Evolutionary conservation across 2,888 invertebrate genomes (phyloP).

Genomic region (Norana najaformis): DNA sequence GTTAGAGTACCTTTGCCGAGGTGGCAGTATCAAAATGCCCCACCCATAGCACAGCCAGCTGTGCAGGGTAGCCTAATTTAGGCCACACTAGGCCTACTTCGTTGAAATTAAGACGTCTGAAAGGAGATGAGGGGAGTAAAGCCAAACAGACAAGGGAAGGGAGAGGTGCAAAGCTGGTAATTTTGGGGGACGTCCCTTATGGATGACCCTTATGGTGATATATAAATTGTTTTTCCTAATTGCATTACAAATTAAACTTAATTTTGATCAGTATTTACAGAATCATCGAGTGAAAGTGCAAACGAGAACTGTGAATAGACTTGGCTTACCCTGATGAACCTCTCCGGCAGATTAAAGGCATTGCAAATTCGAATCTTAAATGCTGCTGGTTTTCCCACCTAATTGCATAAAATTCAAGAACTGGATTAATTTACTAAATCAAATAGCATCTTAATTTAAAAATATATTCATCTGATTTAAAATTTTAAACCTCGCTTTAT

Average conservation of each 20-base stretch:
- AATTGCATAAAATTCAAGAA: slow-evolving; percentile 25
- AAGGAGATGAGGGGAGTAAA: no score
- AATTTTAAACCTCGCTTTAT: no score
- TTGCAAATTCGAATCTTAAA: slow-evolving; percentile 44
- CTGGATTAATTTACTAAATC: not conserved
- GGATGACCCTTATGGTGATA: not conserved
- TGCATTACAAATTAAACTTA: not conserved
- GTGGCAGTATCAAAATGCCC: no score
- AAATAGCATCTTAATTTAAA: not conserved
- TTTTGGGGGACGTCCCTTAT: no score
- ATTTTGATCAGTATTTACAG: not conserved
- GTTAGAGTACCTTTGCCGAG: no score
- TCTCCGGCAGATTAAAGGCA: slow-evolving; percentile 43
- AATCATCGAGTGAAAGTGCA: not conserved
- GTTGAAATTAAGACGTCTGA: no score
- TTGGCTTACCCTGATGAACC: slow-evolving; percentile 41
- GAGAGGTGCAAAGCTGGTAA: no score
- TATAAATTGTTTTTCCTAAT: not conserved
- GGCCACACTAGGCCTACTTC: no score
- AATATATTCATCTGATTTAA: not conserved
- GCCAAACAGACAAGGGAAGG: no score
- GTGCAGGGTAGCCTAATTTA: no score
- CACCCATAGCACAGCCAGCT: no score
- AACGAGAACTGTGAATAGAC: not conserved
- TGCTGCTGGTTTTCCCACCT: slow-evolving; percentile 41